Percentiles rank a stretch among this genome's conserved stretches.
Conservation (phyloP, 2,888 invertebrate species). For the Andrena praecox region DNA sequence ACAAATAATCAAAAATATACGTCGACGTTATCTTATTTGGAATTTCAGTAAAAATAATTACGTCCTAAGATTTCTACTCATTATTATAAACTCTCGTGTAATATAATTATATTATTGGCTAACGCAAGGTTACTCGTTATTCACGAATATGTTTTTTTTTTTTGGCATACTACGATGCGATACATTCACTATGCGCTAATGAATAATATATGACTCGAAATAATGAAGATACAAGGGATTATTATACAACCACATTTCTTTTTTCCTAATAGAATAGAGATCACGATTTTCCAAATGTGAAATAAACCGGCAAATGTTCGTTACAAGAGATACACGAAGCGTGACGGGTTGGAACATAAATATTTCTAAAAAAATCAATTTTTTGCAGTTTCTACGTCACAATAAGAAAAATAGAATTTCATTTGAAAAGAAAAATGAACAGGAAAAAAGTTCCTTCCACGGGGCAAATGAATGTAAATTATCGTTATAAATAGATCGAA, state of each 20-base stretch:
- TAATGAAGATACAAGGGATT: slow-evolving; percentile 59
- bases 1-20: slow-evolving; percentile 78
- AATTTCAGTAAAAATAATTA: slow-evolving; percentile 67
- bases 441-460: slow-evolving; percentile 6
- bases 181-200: slow-evolving; percentile 66
- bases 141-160: slow-evolving; percentile 58
- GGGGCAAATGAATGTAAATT: slow-evolving; percentile 22
- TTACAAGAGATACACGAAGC: slow-evolving; percentile 41
- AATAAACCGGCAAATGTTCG: slow-evolving; percentile 48
- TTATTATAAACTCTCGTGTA: slow-evolving; percentile 66
- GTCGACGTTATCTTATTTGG: slow-evolving; percentile 72
- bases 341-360: slow-evolving; percentile 61
- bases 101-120: slow-evolving; percentile 58
- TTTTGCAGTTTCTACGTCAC: slow-evolving; percentile 15
- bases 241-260: slow-evolving; percentile 60
- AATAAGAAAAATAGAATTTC: slow-evolving; percentile 35
- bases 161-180: slow-evolving; percentile 72
- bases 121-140: slow-evolving; percentile 49
- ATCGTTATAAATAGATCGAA: slow-evolving; percentile 38
- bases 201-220: slow-evolving; percentile 68
- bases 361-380: slow-evolving; percentile 21
- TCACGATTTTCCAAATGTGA: slow-evolving; percentile 47
- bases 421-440: slow-evolving; percentile 14
- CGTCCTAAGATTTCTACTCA: slow-evolving; percentile 57
- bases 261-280: slow-evolving; percentile 52